A percentile compares a stretch with the other conserved stretches of the same genome.
These are phyloP conservation scores for Ormyrus rosae DNA, from an alignment of 2,888 invertebrate species.

Conservation along the genomic window DNA sequence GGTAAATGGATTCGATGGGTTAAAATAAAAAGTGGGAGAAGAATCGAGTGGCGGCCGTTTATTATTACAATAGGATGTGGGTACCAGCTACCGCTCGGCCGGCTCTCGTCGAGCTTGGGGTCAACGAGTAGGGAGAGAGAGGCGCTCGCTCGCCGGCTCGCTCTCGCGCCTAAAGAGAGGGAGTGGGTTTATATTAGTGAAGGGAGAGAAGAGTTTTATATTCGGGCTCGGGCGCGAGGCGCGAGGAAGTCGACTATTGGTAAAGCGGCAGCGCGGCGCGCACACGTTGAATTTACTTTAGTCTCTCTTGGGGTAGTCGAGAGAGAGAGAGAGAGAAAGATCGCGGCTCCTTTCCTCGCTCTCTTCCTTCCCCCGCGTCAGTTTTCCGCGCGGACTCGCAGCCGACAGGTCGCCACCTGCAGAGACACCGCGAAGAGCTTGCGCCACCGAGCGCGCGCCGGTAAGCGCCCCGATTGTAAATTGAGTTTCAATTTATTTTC, in stretches of 20 bases:
- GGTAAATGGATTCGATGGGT: too few relatives aligned
- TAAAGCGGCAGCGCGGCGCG: constrained; percentile 7
- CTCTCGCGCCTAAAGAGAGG: constrained; percentile 36
- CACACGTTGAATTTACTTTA: too few relatives aligned
- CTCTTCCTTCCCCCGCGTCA: not conserved
- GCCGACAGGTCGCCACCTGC: too few relatives aligned
- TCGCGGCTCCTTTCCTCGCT: constrained; percentile 62
- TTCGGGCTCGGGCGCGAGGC: constrained; percentile 74
- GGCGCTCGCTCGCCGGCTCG: too few relatives aligned
- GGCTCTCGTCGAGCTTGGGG: constrained; percentile 18
- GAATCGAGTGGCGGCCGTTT: not conserved
- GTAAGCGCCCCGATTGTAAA: too few relatives aligned
- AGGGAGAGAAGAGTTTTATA: constrained; percentile 71
- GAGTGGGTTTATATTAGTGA: constrained; percentile 48
- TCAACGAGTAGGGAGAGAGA: constrained; percentile 28
- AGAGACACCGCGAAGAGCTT: too few relatives aligned
- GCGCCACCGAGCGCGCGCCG: too few relatives aligned
- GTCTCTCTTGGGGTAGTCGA: too few relatives aligned
- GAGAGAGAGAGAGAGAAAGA: constrained; percentile 64
- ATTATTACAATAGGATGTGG: constrained; percentile 36
- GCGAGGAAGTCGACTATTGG: constrained; percentile 66
- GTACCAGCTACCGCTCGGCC: constrained; percentile 18
- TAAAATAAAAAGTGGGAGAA: not conserved
- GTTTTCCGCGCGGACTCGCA: too few relatives aligned
- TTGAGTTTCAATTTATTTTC: too few relatives aligned